Evolutionary conservation across 2,797 vertebrate genomes (phyloP), one percentile per base, ranked within the genome.

Genomic region (Pipistrellus nathusii): DNA sequence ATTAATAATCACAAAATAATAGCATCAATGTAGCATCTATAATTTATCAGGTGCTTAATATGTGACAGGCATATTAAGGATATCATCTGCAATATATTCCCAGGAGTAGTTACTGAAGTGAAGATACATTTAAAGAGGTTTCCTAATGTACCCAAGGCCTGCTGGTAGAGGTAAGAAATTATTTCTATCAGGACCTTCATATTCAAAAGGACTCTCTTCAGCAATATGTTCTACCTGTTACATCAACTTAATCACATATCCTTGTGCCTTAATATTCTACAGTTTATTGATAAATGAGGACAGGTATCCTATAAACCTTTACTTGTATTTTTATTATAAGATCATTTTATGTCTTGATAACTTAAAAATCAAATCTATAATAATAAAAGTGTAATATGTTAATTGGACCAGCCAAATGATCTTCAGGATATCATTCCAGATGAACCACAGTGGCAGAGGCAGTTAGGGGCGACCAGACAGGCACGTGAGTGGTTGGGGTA

Each of bases 311-410:
- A 17, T 46, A 55, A 71, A 53, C 77, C 88, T 83, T 68, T 64
- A 59, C 13, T 64, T 82, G 0, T 59, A 14, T 32, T 66, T 66
- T 32, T 6, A 25, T 71, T 75, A 21, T 89, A 59, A 88, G n/a
- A 35, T 73, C 6, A 38, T 85, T 87, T 89, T 93, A 71, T 51
- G n/a, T 92, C 59, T 92, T 93, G 14, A n/a, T 94, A 81, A 87
- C 44, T 93, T 78, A 85, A 25, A 92, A 95, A 82, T 71, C n/a
- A 85, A 93, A 82, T 55, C 20, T 55, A 55, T 55, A 55, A 55
- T 55, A 55, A 55, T 55, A 55, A 55, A 55, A 55, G 20, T 55
- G 21, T 55, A 55, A 55, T 55, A 55, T 55, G 21, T 23, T 23
- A 55, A 55, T 55, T 55, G 21, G 53, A 55, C 53, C 51, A 55